Evolutionary conservation across 2,797 vertebrate genomes (phyloP).

Genomic region (Enteromius afrohamiltoni): DNA sequence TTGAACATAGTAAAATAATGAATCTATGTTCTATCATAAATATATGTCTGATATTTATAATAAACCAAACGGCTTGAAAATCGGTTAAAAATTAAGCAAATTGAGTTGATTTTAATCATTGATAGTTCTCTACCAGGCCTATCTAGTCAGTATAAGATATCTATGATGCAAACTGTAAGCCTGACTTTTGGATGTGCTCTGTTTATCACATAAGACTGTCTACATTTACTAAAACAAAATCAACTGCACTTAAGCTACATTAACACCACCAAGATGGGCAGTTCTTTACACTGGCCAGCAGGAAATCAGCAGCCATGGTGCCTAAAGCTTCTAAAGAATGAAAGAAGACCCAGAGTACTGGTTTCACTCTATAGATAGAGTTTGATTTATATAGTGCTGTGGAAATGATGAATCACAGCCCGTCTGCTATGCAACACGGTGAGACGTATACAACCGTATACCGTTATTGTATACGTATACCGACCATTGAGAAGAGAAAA

Average conservation of each 20-base stretch:
- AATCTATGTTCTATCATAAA: too few species aligned
- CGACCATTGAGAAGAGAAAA: neutral
- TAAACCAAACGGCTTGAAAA: too few species aligned
- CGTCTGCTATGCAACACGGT: conserved; percentile 19
- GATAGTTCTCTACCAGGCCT: too few species aligned
- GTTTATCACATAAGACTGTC: neutral
- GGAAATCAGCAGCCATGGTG: conserved; percentile 18
- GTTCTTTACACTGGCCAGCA: neutral
- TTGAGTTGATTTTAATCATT: too few species aligned
- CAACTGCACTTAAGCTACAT: conserved; percentile 1
- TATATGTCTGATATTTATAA: too few species aligned
- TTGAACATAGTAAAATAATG: too few species aligned
- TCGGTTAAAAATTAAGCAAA: too few species aligned
- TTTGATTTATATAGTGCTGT: conserved; percentile 28
- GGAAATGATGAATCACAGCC: conserved; percentile 43
- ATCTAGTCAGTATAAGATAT: too few species aligned
- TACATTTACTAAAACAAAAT: conserved; percentile 17
- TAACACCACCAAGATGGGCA: neutral
- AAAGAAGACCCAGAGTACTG: conserved; percentile 8
- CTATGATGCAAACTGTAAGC: too few species aligned
- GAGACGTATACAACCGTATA: conserved; percentile 34
- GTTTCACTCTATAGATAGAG: conserved; percentile 29
- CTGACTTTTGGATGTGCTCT: neutral
- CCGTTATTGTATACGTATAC: too few species aligned
- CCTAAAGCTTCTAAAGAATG: conserved; percentile 17